These are phyloP conservation scores for Tringa solitaria DNA, from an alignment of 2,113 vertebrate genomes.

Conservation along the genomic window DNA sequence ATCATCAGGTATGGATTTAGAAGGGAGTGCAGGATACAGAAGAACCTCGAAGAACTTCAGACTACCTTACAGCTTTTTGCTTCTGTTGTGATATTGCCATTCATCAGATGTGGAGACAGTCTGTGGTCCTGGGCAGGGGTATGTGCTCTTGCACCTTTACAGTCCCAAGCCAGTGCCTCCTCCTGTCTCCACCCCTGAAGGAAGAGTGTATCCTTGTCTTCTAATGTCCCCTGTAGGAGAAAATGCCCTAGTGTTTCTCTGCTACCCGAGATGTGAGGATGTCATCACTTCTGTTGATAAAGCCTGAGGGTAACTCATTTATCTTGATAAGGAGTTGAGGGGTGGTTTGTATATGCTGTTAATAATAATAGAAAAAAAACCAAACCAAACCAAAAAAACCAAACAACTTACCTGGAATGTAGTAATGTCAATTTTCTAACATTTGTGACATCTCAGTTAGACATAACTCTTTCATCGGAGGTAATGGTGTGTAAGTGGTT, in stretches of 20 bases:
- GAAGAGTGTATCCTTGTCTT: background rate
- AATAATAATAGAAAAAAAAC: background rate
- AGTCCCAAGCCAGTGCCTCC: background rate
- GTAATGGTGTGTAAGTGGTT: background rate
- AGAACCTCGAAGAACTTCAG: background rate
- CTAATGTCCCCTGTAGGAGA: background rate
- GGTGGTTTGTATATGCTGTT: background rate
- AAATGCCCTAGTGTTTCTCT: background rate
- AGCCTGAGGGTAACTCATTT: background rate
- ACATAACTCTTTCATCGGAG: background rate
- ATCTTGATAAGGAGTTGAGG: background rate
- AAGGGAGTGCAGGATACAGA: background rate
- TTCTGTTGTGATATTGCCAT: background rate
- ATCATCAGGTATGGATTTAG: background rate
- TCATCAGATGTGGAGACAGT: background rate
- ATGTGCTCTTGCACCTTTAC: background rate
- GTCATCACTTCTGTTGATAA: background rate
- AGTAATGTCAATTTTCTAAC: background rate
- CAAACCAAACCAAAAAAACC: background rate
- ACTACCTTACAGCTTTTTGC: background rate
- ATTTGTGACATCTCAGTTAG: background rate
- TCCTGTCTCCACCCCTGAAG: background rate
- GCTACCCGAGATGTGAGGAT: fast-evolving
- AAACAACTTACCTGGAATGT: background rate
- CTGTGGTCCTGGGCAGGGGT: background rate